These are phyloP conservation scores for Ceratoteleas bidentatus DNA, from an alignment of 1,140 invertebrate genomes.

Conservation along the genomic window DNA sequence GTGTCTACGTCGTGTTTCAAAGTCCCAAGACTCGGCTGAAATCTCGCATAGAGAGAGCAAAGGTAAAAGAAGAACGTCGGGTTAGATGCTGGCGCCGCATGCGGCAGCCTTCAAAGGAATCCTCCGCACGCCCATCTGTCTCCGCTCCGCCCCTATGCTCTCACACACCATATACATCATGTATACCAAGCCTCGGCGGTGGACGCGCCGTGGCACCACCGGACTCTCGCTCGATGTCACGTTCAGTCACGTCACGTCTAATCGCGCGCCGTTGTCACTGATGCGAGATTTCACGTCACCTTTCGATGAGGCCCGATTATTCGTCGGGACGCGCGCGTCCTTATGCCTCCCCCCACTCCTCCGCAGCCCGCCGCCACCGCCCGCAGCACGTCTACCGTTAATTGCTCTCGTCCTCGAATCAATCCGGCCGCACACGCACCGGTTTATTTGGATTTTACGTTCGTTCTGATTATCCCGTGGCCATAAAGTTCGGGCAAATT, in stretches of 20 bases:
- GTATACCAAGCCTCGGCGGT: constrained; percentile 71
- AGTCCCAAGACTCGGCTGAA: constrained; percentile 62
- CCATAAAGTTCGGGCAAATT: constrained; percentile 34
- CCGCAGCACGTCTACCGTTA: neutral
- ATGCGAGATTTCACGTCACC: constrained; percentile 57
- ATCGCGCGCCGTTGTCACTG: constrained; percentile 54
- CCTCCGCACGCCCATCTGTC: constrained; percentile 81
- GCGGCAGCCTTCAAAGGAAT: constrained; percentile 81
- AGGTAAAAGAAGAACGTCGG: constrained; percentile 63
- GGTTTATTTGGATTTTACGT: constrained; percentile 10
- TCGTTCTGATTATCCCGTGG: constrained; percentile 24
- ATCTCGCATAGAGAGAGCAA: constrained; percentile 64
- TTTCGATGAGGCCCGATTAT: constrained; percentile 42
- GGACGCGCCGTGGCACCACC: constrained; percentile 72
- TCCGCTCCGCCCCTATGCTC: constrained; percentile 80
- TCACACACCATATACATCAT: constrained; percentile 80
- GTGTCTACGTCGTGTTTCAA: constrained; percentile 65
- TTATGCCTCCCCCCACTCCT: too few relatives aligned
- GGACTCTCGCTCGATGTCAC: constrained; percentile 61
- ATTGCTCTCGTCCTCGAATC: constrained; percentile 3
- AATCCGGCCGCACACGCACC: constrained; percentile 15
- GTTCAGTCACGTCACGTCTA: constrained; percentile 63
- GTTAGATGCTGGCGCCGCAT: constrained; percentile 79
- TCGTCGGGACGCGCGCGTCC: too few relatives aligned
- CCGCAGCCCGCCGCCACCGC: neutral